phyloP scores from a whole-genome alignment of 2,113 vertebrate genomes.

The Nestor notabilis region DNA sequence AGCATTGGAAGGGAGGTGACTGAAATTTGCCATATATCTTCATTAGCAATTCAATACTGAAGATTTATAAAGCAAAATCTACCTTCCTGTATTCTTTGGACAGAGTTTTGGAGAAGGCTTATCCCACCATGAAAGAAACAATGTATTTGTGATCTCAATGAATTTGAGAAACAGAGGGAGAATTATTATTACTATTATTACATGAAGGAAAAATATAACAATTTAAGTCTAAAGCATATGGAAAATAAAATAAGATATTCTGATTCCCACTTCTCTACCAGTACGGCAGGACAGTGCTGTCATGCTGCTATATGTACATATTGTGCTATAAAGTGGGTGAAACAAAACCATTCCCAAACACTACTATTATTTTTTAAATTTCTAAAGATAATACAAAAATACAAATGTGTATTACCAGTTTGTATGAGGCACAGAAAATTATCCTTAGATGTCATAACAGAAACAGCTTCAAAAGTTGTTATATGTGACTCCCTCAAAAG shows the following conservation, averaged over 20 bases:
- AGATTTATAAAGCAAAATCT: neutral
- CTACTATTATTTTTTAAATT: neutral
- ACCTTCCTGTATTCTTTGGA: neutral
- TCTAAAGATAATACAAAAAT: neutral
- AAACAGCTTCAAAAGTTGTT: neutral
- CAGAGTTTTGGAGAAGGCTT: neutral
- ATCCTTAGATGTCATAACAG: neutral
- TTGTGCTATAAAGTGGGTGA: neutral
- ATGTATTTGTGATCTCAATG: neutral
- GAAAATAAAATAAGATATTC: neutral
- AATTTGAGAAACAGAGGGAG: neutral
- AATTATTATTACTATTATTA: neutral
- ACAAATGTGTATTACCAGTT: neutral
- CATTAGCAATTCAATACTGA: neutral
- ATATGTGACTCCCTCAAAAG: neutral
- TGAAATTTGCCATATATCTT: neutral
- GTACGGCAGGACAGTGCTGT: neutral
- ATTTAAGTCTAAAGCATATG: neutral
- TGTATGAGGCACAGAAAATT: neutral
- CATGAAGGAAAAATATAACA: neutral
- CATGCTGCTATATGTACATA: neutral
- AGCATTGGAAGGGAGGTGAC: neutral
- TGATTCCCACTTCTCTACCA: neutral
- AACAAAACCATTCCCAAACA: neutral
- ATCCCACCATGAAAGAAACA: neutral